These are phyloP conservation scores for Pelecanoides urinatrix DNA, from an alignment of 2,113 vertebrate genomes.

Conservation along the genomic window DNA sequence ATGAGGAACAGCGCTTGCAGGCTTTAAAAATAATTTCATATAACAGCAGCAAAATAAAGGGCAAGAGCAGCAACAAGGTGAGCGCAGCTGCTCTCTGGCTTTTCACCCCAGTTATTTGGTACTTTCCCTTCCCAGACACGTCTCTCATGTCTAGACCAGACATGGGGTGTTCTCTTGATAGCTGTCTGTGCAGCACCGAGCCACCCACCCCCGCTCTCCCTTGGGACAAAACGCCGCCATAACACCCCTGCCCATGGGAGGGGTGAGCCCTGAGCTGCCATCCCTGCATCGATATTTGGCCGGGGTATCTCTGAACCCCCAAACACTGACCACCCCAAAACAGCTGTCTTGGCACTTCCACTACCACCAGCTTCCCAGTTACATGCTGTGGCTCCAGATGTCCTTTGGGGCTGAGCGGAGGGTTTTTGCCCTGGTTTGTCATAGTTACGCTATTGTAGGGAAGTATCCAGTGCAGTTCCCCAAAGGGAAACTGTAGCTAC, in stretches of 20 bases:
- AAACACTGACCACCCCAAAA: not conserved
- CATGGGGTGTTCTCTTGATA: accelerated
- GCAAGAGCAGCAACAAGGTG: not conserved
- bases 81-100: not conserved
- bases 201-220: not conserved
- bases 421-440: not conserved
- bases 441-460: not conserved
- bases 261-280: not conserved
- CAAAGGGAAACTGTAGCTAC: not conserved
- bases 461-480: not conserved
- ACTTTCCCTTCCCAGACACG: not conserved
- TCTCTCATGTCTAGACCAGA: not conserved
- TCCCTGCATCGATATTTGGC: not conserved
- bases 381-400: not conserved
- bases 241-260: not conserved
- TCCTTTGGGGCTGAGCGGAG: not conserved
- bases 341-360: not conserved
- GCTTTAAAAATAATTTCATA: not conserved
- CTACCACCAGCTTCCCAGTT: not conserved
- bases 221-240: accelerated
- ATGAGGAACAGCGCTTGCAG: not conserved
- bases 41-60: not conserved
- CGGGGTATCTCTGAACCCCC: not conserved
- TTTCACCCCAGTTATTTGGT: not conserved
- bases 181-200: not conserved